Evolutionary conservation across 2,888 invertebrate species (phyloP).

Genomic region (Pimpla rufipes): DNA sequence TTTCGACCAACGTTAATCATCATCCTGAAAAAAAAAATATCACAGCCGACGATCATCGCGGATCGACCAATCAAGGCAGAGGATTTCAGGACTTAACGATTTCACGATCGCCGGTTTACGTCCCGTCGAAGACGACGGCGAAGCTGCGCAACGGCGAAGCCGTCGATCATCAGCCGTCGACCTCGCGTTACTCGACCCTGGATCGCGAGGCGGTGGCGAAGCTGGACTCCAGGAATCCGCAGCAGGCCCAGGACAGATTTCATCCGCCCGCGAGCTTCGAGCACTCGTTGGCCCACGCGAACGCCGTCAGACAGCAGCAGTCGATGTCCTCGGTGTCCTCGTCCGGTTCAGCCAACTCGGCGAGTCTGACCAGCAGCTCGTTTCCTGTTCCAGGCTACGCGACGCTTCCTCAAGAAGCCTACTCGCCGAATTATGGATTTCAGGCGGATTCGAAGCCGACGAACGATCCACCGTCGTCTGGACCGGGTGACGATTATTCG

Average conservation of each 20-base stretch:
- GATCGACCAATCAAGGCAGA: constrained; percentile 73
- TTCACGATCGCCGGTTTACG: constrained; percentile 79
- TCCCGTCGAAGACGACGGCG: constrained; percentile 70
- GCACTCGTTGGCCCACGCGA: constrained; percentile 66
- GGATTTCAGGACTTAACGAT: constrained; percentile 75
- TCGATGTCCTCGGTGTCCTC: background rate
- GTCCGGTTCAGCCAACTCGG: constrained; percentile 22
- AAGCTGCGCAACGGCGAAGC: constrained; percentile 80
- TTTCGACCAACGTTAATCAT: constrained; percentile 75
- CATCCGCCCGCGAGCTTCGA: constrained; percentile 80
- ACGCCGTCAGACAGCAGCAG: constrained; percentile 62
- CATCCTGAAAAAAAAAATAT: constrained; percentile 45
- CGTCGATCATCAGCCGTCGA: constrained; percentile 76
- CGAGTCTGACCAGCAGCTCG: background rate
- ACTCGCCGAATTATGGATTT: constrained; percentile 59
- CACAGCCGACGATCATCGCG: constrained; percentile 38
- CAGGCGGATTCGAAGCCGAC: constrained; percentile 53
- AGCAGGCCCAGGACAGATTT: constrained; percentile 79
- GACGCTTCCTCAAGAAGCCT: constrained; percentile 66
- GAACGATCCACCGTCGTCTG: constrained; percentile 57
- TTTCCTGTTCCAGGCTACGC: constrained; percentile 66
- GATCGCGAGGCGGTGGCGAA: constrained; percentile 77
- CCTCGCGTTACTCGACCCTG: constrained; percentile 76
- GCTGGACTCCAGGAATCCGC: constrained; percentile 70
- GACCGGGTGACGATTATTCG: constrained; percentile 66